Percentiles rank a stretch among this genome's conserved stretches.
Evolutionary conservation across 1,140 invertebrate species (phyloP).

Genomic region (Dendroctonus valens): DNA sequence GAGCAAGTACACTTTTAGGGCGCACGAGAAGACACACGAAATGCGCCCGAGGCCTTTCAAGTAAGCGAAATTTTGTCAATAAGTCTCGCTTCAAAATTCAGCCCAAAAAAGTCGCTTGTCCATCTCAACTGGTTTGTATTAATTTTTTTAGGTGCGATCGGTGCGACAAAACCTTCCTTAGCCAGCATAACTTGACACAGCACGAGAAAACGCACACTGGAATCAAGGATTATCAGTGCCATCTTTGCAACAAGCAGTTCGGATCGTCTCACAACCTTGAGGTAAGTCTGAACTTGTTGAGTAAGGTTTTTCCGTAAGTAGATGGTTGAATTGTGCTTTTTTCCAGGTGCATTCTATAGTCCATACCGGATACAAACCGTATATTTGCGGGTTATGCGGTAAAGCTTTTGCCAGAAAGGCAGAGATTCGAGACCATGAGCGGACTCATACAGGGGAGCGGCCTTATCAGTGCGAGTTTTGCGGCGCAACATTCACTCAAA

Average conservation of each 20-base stretch:
- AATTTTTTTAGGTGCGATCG: constrained; percentile 60
- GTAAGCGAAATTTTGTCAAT: constrained; percentile 5
- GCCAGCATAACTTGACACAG: constrained; percentile 70
- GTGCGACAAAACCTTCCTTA: constrained; percentile 73
- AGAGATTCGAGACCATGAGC: constrained; percentile 74
- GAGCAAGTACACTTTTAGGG: constrained; percentile 72
- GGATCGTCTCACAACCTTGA: constrained; percentile 72
- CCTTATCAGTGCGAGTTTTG: constrained; percentile 82
- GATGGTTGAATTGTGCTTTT: not conserved
- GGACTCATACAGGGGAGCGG: constrained; percentile 78
- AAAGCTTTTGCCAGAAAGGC: constrained; percentile 74
- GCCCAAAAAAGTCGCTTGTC: not conserved
- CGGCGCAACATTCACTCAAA: constrained; percentile 72
- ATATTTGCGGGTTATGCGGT: constrained; percentile 66
- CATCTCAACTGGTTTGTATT: not conserved
- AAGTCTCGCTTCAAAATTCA: no score
- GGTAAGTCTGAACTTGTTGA: constrained; percentile 18
- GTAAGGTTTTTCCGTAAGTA: not conserved
- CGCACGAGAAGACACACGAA: constrained; percentile 73
- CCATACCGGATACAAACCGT: constrained; percentile 68
- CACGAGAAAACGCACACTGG: constrained; percentile 71
- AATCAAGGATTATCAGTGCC: constrained; percentile 69
- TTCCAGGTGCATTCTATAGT: constrained; percentile 62
- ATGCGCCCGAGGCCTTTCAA: constrained; percentile 65
- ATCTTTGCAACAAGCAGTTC: constrained; percentile 74